Evolutionary conservation across 2,113 vertebrate genomes (phyloP).

Genomic region (Rhea pennata): DNA sequence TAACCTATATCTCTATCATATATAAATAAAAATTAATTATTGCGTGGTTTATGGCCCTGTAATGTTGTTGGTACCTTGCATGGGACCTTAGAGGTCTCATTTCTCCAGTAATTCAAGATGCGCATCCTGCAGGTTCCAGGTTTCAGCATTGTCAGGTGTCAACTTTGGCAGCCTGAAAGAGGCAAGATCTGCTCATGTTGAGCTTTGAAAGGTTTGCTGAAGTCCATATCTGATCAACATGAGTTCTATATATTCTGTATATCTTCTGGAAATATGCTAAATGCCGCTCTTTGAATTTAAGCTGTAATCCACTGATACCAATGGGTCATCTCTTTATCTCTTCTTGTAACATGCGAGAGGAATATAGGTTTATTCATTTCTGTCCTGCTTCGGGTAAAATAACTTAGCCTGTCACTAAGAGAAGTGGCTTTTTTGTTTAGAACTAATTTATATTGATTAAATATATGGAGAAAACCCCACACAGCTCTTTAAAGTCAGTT

Average conservation of each 20-base stretch:
- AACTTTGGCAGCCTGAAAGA: rapidly evolving
- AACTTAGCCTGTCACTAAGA: not conserved
- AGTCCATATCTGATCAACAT: rapidly evolving
- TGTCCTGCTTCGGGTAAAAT: not conserved
- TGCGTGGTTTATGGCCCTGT: not conserved
- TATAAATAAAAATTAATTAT: not conserved
- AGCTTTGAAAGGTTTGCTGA: not conserved
- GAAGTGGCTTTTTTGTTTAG: not conserved
- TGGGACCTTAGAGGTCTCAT: rapidly evolving
- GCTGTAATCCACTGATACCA: not conserved
- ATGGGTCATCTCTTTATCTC: not conserved
- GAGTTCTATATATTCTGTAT: not conserved
- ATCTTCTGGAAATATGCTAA: not conserved
- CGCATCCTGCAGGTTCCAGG: rapidly evolving
- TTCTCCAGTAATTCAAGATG: not conserved
- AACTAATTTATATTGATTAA: not conserved
- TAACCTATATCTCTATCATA: not conserved
- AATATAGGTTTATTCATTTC: not conserved
- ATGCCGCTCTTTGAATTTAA: not conserved
- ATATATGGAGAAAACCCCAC: not conserved
- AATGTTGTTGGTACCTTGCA: not conserved
- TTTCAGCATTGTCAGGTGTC: not conserved
- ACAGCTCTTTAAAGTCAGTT: not conserved
- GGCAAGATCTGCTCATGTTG: not conserved
- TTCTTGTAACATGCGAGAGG: not conserved